Evolutionary conservation across 2,797 vertebrate genomes (phyloP), one percentile per base, ranked within the genome.

Genomic region (Eremophila alpestris): DNA sequence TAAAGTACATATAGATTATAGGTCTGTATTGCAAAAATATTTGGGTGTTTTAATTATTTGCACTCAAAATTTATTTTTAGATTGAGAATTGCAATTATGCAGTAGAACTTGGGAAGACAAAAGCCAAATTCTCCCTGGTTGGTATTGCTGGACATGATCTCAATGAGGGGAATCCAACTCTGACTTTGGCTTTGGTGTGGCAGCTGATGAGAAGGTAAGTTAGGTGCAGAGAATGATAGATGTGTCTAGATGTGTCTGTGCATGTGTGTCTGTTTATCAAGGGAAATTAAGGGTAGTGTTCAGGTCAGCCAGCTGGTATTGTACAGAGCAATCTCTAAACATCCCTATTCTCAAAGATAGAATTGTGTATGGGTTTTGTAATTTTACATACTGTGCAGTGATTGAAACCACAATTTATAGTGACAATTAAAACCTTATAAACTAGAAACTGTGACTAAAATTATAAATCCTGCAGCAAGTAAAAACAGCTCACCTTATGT

Each of bases 71-170:
- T 97, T 81, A 64, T 84, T 96, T 92, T 64, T 43, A 99, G 99
- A 98, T 99, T 94, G 99, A 99, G 97, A 99, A 99, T 96, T 99
- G 99, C 95, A 99, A 99, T 98, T 99, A 99, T n/a, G 99, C 99
- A 18, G 98, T 99, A 74, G 96, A 98, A n/a, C 97, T 99, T 62
- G 99, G 99, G 90, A 98, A 98, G 96, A 98, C 90, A 45, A 97
- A 98, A 23, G 99, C 99, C 69, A 98, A 96, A 91, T 99, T 99
- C 97, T 99, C 99, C 34, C 97, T 99, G 95, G 99, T 99, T 64
- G 99, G 99, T 83, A 98, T 99, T 71, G 99, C 98, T 96, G 99
- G 99, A 59, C 98, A 98, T 4, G 99, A 99, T 95, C 95, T 99
- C 70, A 99, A 99, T 15, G 98, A 99, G 90, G 99, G 99, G 51